Evolutionary conservation across 2,797 vertebrate genomes (phyloP), one percentile per base, ranked within the genome.

Genomic region (Enteromius unitaeniatus): DNA sequence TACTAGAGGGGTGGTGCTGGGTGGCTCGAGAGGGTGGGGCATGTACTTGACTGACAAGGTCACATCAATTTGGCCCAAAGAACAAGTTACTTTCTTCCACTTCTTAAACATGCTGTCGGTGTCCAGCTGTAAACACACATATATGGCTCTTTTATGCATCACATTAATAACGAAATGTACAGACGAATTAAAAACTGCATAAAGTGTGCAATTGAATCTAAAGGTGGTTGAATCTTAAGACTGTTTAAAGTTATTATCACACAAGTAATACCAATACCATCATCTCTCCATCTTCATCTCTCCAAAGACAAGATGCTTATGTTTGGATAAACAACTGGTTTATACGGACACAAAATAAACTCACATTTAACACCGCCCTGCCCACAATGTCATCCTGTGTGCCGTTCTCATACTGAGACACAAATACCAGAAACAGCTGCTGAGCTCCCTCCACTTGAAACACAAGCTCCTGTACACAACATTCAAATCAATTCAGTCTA

Each of bases 361-460:
- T 68, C 55, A 95, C 94, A 92, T 87, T 82, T 6, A 95, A 13
- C 4, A 84, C 83, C 4, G 87, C 82, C 87, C 88, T 94, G 1
- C 92, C 94, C 58, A 95, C 81, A 65, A 95, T 90, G 0, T 67
- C 8, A 0, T 93, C 88, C 0, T 89, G 85, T 6, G 70, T 81
- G 28, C 76, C 37, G 0, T 60, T 81, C 58, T 86, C 89, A 3
- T 82, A 64, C 87, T 95, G 92, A 64, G 88, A 84, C 65, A 95
- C 91, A 77, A 93, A 95, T 34, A 95, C 78, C 76, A 95, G 47
- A 37, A 65, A 85, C 76, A 96, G 90, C 34, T 87, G 84, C 83
- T 84, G 90, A 0, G 94, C 91, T 42, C 92, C 91, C 6, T 96
- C 95, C 89, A 95, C 93, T 87, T 92, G 91, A 84, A 95, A 89